Evolutionary conservation across 2,113 vertebrate genomes (phyloP), one percentile per base, ranked within the genome.

Genomic region (Hepsetus odoe): DNA sequence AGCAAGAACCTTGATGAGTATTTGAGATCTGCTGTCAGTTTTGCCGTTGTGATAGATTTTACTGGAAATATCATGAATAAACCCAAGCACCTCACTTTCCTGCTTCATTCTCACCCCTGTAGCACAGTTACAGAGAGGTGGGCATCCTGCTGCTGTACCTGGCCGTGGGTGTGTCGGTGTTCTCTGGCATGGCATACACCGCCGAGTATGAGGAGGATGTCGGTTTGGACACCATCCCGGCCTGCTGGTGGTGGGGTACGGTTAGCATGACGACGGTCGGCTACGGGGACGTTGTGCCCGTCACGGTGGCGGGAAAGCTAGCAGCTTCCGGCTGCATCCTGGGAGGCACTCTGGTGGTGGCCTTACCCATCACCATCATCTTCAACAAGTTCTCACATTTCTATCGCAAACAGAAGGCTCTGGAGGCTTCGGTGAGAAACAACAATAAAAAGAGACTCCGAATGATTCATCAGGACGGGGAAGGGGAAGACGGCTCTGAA

Each of bases 171-270:
- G 97, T 99, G 78, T 98, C 92, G 0, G 96, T 99, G 80, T 99
- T 98, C 91, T 98, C 98, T 0, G 95, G 96, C 0, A 94, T 99
- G 82, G 96, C 96, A 14, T 98, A 99, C 90, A 98, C 96, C 0
- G 96, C 97, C 0, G 98, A 99, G 84, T 96, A 95, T 72, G 96
- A 98, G 72, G 94, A 98, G 87, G 94, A 95, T 0, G 95, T 93
- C 0, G 97, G 97, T 55, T 94, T 98, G 2, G 95, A 98, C 91
- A 99, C 96, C 80, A 98, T 99, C 89, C 98, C 98, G 0, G 97
- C 96, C 4, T 98, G 97, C 92, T 99, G 96, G 97, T 99, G 98
- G 98, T 99, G 98, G 98, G 98, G 97, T n/a, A 99, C 96, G 0
- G 98, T 99, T 74, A 98, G 95, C 93, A 99, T 99, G 97, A 99